Conservation (phyloP, 2,888 invertebrate genomes). For the Agrochola lychnidis region DNA sequence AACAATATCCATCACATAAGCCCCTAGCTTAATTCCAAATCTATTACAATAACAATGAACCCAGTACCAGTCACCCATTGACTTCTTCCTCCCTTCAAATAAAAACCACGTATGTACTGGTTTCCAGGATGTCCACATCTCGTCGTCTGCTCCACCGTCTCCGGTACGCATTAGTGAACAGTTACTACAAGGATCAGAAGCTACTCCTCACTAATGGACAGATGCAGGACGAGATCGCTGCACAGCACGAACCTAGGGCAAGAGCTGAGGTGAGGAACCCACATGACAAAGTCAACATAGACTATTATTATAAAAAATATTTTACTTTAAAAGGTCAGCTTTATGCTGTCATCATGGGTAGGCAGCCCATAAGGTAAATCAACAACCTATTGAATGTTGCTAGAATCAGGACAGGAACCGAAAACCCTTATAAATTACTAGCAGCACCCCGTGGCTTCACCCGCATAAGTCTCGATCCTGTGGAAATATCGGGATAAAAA, state of each 20-base stretch:
- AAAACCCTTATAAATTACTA: too few relatives aligned
- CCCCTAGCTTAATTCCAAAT: background rate
- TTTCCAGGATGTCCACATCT: slow-evolving; percentile 79
- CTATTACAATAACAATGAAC: background rate
- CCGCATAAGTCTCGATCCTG: too few relatives aligned
- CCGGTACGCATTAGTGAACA: slow-evolving; percentile 82
- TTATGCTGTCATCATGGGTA: background rate
- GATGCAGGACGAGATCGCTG: slow-evolving; percentile 81
- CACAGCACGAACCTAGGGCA: slow-evolving; percentile 79
- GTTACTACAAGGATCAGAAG: slow-evolving; percentile 82
- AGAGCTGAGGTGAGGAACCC: slow-evolving; percentile 77
- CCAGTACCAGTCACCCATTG: background rate
- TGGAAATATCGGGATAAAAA: too few relatives aligned
- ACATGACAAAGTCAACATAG: background rate
- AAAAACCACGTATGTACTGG: background rate
- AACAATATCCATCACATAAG: too few relatives aligned
- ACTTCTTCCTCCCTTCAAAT: background rate
- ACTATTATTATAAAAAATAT: background rate
- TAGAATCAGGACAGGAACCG: background rate
- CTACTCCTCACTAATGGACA: slow-evolving; percentile 77
- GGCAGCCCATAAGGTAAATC: too few relatives aligned
- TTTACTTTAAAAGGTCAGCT: background rate
- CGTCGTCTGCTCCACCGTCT: slow-evolving; percentile 83
- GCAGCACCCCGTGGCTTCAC: too few relatives aligned
- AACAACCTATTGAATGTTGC: background rate